Evolutionary conservation across 1,140 invertebrate species (phyloP), one percentile per base, ranked within the genome.

Genomic region (Pollicipes pollicipes): DNA sequence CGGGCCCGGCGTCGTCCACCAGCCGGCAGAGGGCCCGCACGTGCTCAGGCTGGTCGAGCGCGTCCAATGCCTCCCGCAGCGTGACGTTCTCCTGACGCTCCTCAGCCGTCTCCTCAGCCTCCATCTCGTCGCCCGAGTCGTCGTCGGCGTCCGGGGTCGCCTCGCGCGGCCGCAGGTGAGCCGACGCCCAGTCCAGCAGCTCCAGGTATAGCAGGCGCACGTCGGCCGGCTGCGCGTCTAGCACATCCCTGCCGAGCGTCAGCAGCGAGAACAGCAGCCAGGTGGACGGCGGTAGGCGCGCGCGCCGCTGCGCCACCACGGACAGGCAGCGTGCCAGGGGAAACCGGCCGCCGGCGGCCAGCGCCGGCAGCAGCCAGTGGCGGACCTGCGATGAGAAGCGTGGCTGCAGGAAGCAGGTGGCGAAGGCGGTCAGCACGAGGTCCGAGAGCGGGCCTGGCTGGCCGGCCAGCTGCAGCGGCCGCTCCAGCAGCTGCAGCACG

Each of bases 401-500:
- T 32, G 80, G 72, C 72, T 77, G 78, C 68, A 77, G 74, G 70
- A 84, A 76, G 71, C 26, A 75, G 72, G 69, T 29, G 8, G 71
- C 72, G 21, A 71, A 69, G 3, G 68, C 69, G 31, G 66, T 58
- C 17, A 71, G 28, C n/a, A 31, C 29, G 24, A 68, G 27, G 31
- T 37, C 32, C n/a, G 26, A 37, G 24, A 45, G 68, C 24, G 21
- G 63, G 8, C 63, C 32, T 21, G 63, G 68, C 30, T 77, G 67
- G 21, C 70, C 67, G 13, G 71, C 63, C 66, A 78, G 73, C 0
- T 85, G 74, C 21, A 95, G 78, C 0, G 92, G 91, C 73, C 87
- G 83, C 73, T 87, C 82, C 66, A 94, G 85, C 72, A 95, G 83
- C 72, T 89, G 85, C 70, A 92, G 81, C 17, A 94, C 80, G 73